phyloP scores from a whole-genome alignment of 2,888 invertebrate species.

The Piscicola geometra region DNA sequence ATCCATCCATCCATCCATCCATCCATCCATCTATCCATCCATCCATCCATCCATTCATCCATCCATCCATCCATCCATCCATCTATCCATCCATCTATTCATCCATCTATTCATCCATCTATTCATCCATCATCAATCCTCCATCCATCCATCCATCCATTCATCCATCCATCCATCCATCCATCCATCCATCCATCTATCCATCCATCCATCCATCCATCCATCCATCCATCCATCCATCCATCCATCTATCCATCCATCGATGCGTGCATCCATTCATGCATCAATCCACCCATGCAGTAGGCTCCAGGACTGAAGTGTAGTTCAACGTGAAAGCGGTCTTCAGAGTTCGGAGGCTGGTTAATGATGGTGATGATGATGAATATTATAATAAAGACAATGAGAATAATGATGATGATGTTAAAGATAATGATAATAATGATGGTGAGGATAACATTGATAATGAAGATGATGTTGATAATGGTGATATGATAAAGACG shows the following conservation, averaged over 20 bases:
- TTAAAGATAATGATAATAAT: slow-evolving; percentile 13
- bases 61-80: slow-evolving; percentile 66
- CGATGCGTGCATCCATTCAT: slow-evolving; percentile 47
- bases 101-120: neutral
- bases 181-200: neutral
- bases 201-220: neutral
- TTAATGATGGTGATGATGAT: slow-evolving; percentile 31
- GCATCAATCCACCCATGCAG: slow-evolving; percentile 69
- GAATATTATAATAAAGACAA: slow-evolving; percentile 23
- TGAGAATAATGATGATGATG: slow-evolving; percentile 19
- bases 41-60: slow-evolving; percentile 48
- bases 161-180: neutral
- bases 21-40: slow-evolving; percentile 23
- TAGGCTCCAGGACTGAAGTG: slow-evolving; percentile 93
- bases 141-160: neutral
- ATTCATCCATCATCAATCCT: neutral
- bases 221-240: neutral
- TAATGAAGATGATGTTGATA: neutral
- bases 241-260: slow-evolving; percentile 28
- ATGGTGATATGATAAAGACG: too few relatives aligned
- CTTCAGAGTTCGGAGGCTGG: slow-evolving; percentile 65
- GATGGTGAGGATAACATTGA: slow-evolving; percentile 2
- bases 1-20: slow-evolving; percentile 8
- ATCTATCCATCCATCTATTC: neutral
- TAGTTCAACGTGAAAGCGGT: slow-evolving; percentile 89